Conservation (phyloP, 2,797 vertebrate species). For the Molossus molossus region DNA sequence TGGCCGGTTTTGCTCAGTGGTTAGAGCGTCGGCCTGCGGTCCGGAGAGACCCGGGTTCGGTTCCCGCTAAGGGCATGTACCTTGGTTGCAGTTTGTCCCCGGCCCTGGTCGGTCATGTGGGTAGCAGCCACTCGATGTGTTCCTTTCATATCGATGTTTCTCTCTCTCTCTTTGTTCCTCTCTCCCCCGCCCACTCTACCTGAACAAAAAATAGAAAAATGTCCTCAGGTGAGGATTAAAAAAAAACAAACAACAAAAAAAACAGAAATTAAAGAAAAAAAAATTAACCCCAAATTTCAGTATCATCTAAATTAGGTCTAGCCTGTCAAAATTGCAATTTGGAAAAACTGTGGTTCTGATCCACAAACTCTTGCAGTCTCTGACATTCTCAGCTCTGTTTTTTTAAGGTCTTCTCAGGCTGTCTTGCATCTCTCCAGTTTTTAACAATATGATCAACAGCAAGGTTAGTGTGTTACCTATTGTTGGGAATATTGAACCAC, state of each 20-base stretch:
- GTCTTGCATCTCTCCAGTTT: neutral
- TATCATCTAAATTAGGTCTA: neutral
- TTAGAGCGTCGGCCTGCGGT: too few species aligned
- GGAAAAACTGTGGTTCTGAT: neutral
- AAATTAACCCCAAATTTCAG: neutral
- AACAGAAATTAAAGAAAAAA: neutral
- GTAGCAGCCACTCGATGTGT: too few species aligned
- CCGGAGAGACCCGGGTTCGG: too few species aligned
- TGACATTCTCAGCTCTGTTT: neutral
- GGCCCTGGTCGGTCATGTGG: too few species aligned
- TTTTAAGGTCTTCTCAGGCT: neutral
- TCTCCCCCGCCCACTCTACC: too few species aligned
- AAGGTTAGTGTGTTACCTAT: neutral
- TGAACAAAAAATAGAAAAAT: too few species aligned
- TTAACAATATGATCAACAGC: neutral
- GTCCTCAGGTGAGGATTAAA: too few species aligned
- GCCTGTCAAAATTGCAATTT: neutral
- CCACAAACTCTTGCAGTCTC: neutral
- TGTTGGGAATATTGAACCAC: neutral
- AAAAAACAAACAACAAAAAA: neutral
- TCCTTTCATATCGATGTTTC: too few species aligned
- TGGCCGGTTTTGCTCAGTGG: too few species aligned
- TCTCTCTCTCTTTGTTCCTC: too few species aligned
- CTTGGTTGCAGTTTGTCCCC: too few species aligned
- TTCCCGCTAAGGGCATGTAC: too few species aligned